Evolutionary conservation across 2,888 invertebrate species (phyloP), one percentile per base, ranked within the genome.

Genomic region (Caenorhabditis sulstoni): DNA sequence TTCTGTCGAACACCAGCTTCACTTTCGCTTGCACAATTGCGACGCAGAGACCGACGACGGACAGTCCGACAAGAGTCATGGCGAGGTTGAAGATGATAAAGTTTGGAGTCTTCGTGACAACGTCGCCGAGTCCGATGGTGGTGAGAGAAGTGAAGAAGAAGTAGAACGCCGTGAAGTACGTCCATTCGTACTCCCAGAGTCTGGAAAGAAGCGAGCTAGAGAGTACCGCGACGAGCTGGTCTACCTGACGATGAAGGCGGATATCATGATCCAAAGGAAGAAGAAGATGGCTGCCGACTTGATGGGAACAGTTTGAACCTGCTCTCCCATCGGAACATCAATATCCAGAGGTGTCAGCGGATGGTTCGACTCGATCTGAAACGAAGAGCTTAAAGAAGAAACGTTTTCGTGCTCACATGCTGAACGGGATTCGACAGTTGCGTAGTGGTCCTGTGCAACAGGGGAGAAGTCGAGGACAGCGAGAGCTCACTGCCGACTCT

Each of bases 81-180:
- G 85, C 82, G 37, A 86, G 59, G 62, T 86, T 84, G 79, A 86
- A 86, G 29, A 86, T 82, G 50, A 86, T 86, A 61, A 86, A 86
- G 59, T 86, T 86, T 0, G 86, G 86, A 18, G 83, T 84, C 65
- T 86, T 86, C 2, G 86, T 83, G 20, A 86, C 86, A n/a, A 86
- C 86, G 59, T 86, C 86, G 20, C 86, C 86, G 3, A 86, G 71
- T 11, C 86, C 84, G 22, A 86, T 84, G n/a, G 86, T 86, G 9
- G 86, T 86, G 5, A 86, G 76, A 16, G 86, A 86, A 9, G 83
- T 85, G 77, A 86, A 86, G 79, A 86, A 86, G 68, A 85, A 86
- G 65, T 86, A 86, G 52, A 85, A 85, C 3, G 86, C 86, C 14
- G 84, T 81, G 77, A 86, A 86, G 61, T 86, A 86, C 0, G 85